Conservation (phyloP, 1,140 invertebrate genomes). For the Calliopsis andreniformis region DNA sequence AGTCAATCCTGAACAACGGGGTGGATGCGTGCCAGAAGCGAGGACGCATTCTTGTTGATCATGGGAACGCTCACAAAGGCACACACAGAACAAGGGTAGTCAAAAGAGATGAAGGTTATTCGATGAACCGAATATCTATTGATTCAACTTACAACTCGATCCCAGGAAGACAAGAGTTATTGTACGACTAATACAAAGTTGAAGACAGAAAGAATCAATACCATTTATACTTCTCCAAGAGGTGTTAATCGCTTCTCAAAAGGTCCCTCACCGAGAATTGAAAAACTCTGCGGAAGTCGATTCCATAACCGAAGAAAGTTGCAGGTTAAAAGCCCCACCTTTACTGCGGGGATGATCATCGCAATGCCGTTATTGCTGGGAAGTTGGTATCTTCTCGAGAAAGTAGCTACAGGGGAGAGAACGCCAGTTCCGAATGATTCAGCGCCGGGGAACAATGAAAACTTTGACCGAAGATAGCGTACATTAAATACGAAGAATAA, state of each 20-base stretch:
- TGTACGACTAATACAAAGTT: too few relatives aligned
- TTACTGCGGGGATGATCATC: conserved; percentile 13
- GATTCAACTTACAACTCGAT: neutral
- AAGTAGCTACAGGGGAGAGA: conserved; percentile 27
- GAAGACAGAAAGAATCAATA: too few relatives aligned
- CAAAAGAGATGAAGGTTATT: neutral
- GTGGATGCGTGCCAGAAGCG: conserved; percentile 23
- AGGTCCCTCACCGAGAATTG: too few relatives aligned
- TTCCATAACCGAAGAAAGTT: conserved; percentile 2
- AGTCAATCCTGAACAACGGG: conserved; percentile 10
- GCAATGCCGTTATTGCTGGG: conserved; percentile 27
- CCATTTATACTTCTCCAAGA: neutral
- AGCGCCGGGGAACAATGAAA: conserved; percentile 41
- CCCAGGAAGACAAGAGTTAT: too few relatives aligned
- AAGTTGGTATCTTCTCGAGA: conserved; percentile 27
- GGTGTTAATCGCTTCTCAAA: conserved; percentile 4
- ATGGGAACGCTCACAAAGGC: neutral
- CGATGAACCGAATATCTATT: neutral
- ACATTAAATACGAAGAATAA: conserved; percentile 40
- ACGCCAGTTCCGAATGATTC: conserved; percentile 39
- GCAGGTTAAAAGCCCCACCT: neutral
- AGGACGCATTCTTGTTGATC: conserved; percentile 10
- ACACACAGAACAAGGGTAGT: neutral
- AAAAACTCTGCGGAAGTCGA: neutral
- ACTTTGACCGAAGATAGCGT: conserved; percentile 30